Evolutionary conservation across 2,888 invertebrate species (phyloP), one percentile per base, ranked within the genome.

Genomic region (Argyra leucocephala): DNA sequence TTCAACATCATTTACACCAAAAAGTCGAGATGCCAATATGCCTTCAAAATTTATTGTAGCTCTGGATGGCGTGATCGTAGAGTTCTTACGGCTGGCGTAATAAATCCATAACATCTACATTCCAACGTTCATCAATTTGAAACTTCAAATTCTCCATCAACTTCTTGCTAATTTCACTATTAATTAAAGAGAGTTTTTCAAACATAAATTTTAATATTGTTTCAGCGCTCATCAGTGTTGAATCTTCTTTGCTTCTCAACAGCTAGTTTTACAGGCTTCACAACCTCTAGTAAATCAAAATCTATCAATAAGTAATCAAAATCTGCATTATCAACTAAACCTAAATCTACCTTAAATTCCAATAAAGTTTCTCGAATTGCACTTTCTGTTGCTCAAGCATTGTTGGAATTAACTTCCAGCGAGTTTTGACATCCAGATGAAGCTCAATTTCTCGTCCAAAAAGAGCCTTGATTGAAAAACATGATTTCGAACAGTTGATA

Each of bases 41-140:
- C 57, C 57, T 57, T 6, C 21, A 61, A 61, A 36, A 36, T 36
- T 61, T 31, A 36, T 18, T n/a, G n/a, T n/a, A n/a, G n/a, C n/a
- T n/a, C n/a, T n/a, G n/a, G n/a, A n/a, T n/a, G n/a, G n/a, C n/a
- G 21, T 36, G 36, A 15, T 59, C 6, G 59, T 23, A 59, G 59
- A 23, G 15, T 59, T 23, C 22, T 59, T 22, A 22, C 26, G 21
- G 21, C 36, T 22, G n/a, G 9, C 22, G 22, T 62, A 48, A 31
- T 61, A 31, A 31, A 26, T 61, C 61, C 22, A 31, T 24, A 31
- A 26, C 31, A 31, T 61, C 22, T 31, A 21, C 5, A 61, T 62
- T 62, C 62, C 37, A 62, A 18, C 62, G 21, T 62, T 62, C 62
- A 62, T 62, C 24, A n/a, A 62, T 22, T 62, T 37, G 37, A 24